Evolutionary conservation across 2,113 vertebrate genomes (phyloP), one percentile per base, ranked within the genome.

Genomic region (Neotoma lepida): DNA sequence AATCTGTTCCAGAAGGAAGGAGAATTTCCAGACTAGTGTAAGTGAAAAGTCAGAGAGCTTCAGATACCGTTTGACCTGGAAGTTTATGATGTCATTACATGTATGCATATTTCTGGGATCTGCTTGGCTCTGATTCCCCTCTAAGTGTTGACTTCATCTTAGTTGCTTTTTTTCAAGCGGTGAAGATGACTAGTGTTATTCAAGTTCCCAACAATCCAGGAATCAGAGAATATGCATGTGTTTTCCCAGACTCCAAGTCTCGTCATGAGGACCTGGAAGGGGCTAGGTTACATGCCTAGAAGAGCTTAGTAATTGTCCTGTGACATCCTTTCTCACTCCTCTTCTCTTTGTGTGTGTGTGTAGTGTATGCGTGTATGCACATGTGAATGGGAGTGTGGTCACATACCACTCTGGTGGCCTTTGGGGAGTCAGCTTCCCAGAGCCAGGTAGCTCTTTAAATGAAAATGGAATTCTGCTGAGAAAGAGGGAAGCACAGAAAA

Each of bases 1-100:
- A 88, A 82, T 22, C 24, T 80, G 28, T 46, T 94, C 90, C 73
- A 81, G 35, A 95, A 90, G 70, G 49, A 66, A 35, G 74, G 41
- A 22, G 30, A 77, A 81, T 41, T 56, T 86, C 80, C 2, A 73
- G 30, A 30, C 18, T 33, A 2, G 46, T 5, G 0, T 66, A 64
- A 81, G 4, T 39, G 24, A 85, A 88, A 85, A 68, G 10, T 77
- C 10, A 49, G 70, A 84, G 10, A 89, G 24, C 39, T 85, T 85
- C 88, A 30, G 90, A 54, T 70, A 4, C 78, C n/a, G 26, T 71
- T 73, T 93, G 64, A 89, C 80, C 12, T 63, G 64, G 74, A 88
- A 56, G 61, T 84, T 63, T 76, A 46, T n/a, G 44, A 44, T 66
- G 0, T 86, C n/a, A 10, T 51, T 41, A 30, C 49, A 56, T 28